Base-by-base conservation (phyloP, 2,113 vertebrate species). In the Cisticola juncidis region DNA sequence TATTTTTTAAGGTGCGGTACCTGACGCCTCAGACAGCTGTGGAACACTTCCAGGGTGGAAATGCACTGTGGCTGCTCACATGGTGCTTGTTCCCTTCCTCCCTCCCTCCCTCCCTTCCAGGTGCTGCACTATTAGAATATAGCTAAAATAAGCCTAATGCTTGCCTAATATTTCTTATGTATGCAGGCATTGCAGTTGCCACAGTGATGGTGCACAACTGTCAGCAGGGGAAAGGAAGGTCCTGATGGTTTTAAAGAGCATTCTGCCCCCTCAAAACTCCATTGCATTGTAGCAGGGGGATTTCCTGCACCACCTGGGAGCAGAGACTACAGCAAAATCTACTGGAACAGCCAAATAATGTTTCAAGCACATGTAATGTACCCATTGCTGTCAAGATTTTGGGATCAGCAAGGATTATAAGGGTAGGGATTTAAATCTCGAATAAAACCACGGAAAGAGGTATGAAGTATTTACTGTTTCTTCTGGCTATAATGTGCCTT, bases 91-190 rank as follows among this genome's bases (percentile, higher is more conserved):
- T 95, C 81, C 58, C 61, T 72, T 84, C 80, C 79, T 95, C 60
- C 45, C 44, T 95, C 81, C 58, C 61, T 72, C 81, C 80, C 79
- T 95, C 60, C 45, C 44, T 90, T 54, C 81, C 81, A 92, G 91
- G 84, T 89, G 93, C 73, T 72, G 18, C 71, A 12, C 6, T 57
- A 65, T 48, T 90, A 68, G 57, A 89, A 92, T 57, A 80, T 12
- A 79, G 77, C 93, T 96, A 95, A 96, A 96, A 92, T 87, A 91
- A 94, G 66, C 91, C 62, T 88, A 85, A 85, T 87, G 58, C 81
- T 84, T 86, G 86, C 62, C 71, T 79, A 69, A 78, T 87, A 74
- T 66, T 94, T 58, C 78, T 87, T n/a, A 47, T 2, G 17, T 18
- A 56, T 0, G 3, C 44, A 85, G 81, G 70, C 84, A 40, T 10